Base-by-base conservation (phyloP, 2,888 invertebrate genomes). In the Microctonus aethiopoides region DNA sequence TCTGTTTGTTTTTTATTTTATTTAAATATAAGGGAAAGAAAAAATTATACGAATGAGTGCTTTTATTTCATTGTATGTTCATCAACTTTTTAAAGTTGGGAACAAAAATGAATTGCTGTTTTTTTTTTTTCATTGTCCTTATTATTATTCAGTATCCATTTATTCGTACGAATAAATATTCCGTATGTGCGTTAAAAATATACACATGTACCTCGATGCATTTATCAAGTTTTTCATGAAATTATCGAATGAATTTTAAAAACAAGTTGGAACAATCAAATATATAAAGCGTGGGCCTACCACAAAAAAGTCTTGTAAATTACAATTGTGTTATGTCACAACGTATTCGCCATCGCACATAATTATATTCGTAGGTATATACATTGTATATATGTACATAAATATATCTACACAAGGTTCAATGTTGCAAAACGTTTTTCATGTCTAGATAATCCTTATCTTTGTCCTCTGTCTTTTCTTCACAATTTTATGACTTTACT, bases 381-480 rank as follows among this genome's bases (percentile, higher is more conserved):
- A n/a, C 39, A 39, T n/a, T 39, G n/a, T 39, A 39, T 5, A 39
- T 39, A 39, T n/a, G n/a, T 3, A 39, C 4, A 39, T n/a, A 11
- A 39, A 26, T 10, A 51, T 22, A n/a, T n/a, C n/a, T n/a, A n/a
- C n/a, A n/a, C n/a, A n/a, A n/a, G n/a, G n/a, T n/a, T n/a, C n/a
- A 54, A n/a, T 57, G 32, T 64, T 64, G 54, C 64, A 54, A 34
- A 64, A 64, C 64, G 22, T 46, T 29, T 29, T 51, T 52, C 51
- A 29, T 52, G 20, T 20, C 26, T 32, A n/a, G 13, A 57, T 29
- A 52, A 64, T 64, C 36, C 64, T 64, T 64, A 64, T 64, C 64
- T 64, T 54, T 64, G 54, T 64, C 62, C 62, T 62, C 62, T n/a
- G 62, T 64, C 64, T 51, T 36, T 64, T 51, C 64, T 32, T 64